Evolutionary conservation across 2,113 vertebrate genomes (phyloP).

Genomic region (Catharus minimus): DNA sequence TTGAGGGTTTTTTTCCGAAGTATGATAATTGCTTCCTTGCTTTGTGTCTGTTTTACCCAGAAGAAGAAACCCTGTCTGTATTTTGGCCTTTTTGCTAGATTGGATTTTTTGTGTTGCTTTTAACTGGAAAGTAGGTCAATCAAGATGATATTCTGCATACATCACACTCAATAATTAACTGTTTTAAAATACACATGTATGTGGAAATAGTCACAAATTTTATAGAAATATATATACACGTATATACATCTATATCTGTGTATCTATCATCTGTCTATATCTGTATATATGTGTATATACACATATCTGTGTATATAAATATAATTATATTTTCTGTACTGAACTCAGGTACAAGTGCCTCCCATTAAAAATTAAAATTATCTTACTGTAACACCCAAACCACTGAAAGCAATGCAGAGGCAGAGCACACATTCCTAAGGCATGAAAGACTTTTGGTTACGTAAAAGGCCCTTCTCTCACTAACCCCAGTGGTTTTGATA

Average conservation of each 20-base stretch:
- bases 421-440: background rate
- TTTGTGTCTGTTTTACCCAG: background rate
- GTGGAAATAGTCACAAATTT: background rate
- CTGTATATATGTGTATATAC: background rate
- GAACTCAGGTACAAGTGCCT: background rate
- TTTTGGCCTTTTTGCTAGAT: background rate
- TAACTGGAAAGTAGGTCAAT: background rate
- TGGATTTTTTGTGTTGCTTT: background rate
- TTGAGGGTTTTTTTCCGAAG: background rate
- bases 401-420: background rate
- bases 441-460: background rate
- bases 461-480: background rate
- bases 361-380: background rate
- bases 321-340: background rate
- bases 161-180: background rate
- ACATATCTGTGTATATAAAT: background rate
- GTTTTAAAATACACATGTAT: background rate
- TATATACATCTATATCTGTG: background rate
- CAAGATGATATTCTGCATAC: background rate
- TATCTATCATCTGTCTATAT: background rate
- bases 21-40: conserved; percentile 5
- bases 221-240: background rate
- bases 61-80: background rate
- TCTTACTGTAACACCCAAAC: background rate
- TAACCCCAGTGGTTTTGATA: background rate